A percentile compares a stretch with the other conserved stretches of the same genome.
Conservation (phyloP, 2,888 invertebrate species). For the Dicyrtoma fusca region DNA sequence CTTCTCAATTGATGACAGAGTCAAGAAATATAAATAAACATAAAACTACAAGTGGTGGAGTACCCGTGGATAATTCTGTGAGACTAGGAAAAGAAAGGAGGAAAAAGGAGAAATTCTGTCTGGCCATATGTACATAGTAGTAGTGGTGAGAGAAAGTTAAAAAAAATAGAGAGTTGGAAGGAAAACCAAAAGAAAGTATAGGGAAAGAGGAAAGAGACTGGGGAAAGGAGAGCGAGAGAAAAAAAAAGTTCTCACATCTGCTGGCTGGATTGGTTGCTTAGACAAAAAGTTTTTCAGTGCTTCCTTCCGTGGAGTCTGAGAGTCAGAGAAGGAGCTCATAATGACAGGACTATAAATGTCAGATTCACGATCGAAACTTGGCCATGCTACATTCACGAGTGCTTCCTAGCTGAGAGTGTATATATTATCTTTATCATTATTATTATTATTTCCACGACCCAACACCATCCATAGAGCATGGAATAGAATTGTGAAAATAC, state of each 20-base stretch:
- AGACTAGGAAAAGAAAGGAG: constrained; percentile 18
- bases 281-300: constrained; percentile 17
- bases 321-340: constrained; percentile 31
- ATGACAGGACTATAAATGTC: constrained; percentile 37
- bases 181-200: not conserved
- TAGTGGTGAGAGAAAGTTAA: constrained; percentile 12
- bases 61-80: not conserved
- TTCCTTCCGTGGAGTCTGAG: constrained; percentile 14
- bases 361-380: constrained; percentile 38
- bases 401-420: constrained; percentile 20
- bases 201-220: constrained; percentile 3
- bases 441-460: not conserved
- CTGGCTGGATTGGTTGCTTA: constrained; percentile 3
- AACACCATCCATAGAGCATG: no score
- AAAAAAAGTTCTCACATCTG: constrained; percentile 35
- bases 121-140: not conserved
- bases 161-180: not conserved
- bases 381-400: constrained; percentile 43
- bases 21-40: not conserved
- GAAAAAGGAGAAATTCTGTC: constrained; percentile 13
- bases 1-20: not conserved
- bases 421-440: constrained; percentile 1
- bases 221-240: constrained; percentile 4
- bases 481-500: not conserved
- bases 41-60: not conserved